Conservation (phyloP, 2,888 invertebrate species). For the Drosophila kokeensis region DNA sequence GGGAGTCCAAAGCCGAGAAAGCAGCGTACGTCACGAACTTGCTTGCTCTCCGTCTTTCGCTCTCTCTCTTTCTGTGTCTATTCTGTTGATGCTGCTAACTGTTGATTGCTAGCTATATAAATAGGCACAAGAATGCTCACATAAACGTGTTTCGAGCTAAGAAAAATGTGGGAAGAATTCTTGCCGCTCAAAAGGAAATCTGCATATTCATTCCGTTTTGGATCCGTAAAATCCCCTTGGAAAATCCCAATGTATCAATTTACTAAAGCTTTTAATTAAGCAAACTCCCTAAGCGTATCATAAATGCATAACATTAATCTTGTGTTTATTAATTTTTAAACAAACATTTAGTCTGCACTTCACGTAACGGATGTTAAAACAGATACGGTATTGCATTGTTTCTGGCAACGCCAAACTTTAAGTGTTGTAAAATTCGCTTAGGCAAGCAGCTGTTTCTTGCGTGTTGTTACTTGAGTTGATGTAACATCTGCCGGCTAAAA, state of each 20-base stretch:
- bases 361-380: conserved; percentile 5
- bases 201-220: conserved; percentile 22
- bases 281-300: background rate
- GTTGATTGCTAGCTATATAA: conserved; percentile 38
- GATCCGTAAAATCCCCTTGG: conserved; percentile 15
- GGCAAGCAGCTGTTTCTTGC: conserved; percentile 33
- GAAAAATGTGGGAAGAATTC: background rate
- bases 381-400: too few relatives aligned
- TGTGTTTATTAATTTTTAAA: conserved; percentile 1
- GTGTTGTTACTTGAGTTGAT: conserved; percentile 34
- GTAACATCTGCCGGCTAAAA: conserved; percentile 44
- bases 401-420: conserved; percentile 37
- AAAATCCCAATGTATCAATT: background rate
- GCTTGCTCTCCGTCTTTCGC: background rate
- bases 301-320: background rate
- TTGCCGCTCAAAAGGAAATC: conserved; percentile 16
- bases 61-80: background rate
- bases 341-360: background rate
- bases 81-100: conserved; percentile 35
- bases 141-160: conserved; percentile 8
- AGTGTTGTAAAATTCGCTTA: conserved; percentile 27
- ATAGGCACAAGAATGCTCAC: conserved; percentile 28
- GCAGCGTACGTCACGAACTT: conserved; percentile 12
- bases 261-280: background rate
- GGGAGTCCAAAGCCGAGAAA: conserved; percentile 28